Base-by-base conservation (phyloP, 53 echinoderm and acorn worm species). In the Holothuria leucospilota region DNA sequence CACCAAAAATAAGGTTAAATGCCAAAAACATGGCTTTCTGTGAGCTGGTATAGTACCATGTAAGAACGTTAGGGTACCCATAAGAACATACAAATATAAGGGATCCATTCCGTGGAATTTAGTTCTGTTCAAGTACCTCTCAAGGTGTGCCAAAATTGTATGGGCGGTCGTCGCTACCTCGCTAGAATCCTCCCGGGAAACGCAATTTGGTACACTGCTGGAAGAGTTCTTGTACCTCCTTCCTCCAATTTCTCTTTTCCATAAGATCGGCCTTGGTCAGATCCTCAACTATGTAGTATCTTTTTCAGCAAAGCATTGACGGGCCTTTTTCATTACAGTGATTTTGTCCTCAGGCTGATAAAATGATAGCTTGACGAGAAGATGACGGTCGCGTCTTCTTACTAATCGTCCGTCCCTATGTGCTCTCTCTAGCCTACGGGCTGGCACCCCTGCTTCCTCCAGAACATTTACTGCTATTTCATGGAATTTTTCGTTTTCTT, bases 321-420 rank as follows among this genome's bases (percentile, higher is more conserved):
- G 26, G 23, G 82, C 34, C 14, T 42, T 62, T 39, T 62, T 63
- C 26, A 56, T 29, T 21, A 78, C 79, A 14, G 82, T 39, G 34
- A 81, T 26, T 59, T 81, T 81, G 60, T 59, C 26, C 59, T n/a
- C n/a, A n/a, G n/a, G n/a, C n/a, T 81, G 82, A 39, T n/a, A 81
- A 18, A 78, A 78, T 52, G 82, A 82, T 6, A 82, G 62, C 29
- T 62, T 82, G 34, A 82, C 82, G 3, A 82, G 61, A 26, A 82
- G 29, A 63, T 82, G 61, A 15, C 82, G 29, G 82, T 82, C 38
- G 62, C 61, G 61, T 13, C 61, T 63, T 63, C 63, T 56, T 24
- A 63, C 82, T 39, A 82, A 61, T 59, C 63, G 56, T 6, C 62
- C 82, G 39, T 82, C 34, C 14, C 82, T 61, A 63, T 82, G 63